Evolutionary conservation across 1,140 invertebrate species (phyloP).

Genomic region (Dermatophagoides farinae): DNA sequence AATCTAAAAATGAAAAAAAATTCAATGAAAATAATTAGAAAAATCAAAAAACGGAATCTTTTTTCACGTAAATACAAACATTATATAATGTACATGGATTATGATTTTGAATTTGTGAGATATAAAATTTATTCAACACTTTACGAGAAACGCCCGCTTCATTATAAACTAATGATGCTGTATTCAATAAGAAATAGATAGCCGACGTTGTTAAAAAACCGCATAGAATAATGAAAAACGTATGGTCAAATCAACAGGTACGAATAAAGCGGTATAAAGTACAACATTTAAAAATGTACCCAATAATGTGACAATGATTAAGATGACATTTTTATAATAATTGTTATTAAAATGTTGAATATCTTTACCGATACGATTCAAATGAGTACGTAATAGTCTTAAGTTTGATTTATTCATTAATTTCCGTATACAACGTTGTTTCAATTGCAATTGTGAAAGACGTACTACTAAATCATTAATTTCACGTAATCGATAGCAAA

Average conservation of each 20-base stretch:
- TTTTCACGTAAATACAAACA: background rate
- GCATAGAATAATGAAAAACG: background rate
- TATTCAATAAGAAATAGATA: background rate
- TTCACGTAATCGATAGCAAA: background rate
- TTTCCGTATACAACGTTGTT: too few species aligned
- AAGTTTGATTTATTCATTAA: too few species aligned
- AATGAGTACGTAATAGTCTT: background rate
- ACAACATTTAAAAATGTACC: background rate
- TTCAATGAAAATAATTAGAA: background rate
- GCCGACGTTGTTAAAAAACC: background rate
- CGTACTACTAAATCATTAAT: background rate
- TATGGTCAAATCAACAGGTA: background rate
- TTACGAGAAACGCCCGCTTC: background rate
- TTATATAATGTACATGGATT: background rate
- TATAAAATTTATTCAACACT: background rate
- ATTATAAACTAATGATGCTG: background rate
- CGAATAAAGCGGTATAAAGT: background rate
- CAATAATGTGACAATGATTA: background rate
- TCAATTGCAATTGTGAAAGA: background rate
- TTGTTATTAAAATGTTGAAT: background rate
- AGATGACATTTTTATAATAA: background rate
- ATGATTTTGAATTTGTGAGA: background rate
- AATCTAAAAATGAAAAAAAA: background rate
- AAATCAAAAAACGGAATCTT: background rate
- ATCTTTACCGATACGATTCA: background rate